Evolutionary conservation across 2,888 invertebrate species (phyloP).

Genomic region (Uropetala carovei): DNA sequence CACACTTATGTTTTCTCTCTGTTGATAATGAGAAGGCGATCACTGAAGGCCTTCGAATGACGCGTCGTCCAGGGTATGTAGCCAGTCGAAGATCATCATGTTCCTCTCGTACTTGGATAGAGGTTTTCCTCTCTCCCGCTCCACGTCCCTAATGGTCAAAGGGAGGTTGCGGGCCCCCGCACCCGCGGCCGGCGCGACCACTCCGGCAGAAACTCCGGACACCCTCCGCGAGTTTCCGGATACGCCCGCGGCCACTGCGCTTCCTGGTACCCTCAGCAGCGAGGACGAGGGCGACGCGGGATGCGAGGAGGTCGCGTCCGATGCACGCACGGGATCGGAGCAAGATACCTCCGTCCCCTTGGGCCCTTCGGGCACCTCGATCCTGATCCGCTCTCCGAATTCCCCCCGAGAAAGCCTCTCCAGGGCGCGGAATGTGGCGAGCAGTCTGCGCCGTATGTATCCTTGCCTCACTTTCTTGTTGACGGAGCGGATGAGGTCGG

Average conservation of each 20-base stretch:
- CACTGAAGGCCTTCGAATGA: conserved; percentile 75
- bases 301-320: conserved; percentile 17
- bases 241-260: background rate
- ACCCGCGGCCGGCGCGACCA: conserved; percentile 40
- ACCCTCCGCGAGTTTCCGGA: conserved; percentile 14
- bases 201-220: background rate
- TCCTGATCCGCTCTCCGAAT: conserved; percentile 79
- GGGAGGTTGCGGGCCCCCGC: conserved; percentile 76
- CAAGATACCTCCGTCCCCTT: conserved; percentile 54
- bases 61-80: conserved; percentile 89
- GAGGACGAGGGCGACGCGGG: conserved; percentile 65
- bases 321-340: conserved; percentile 65
- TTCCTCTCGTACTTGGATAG: conserved; percentile 94
- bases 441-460: conserved; percentile 86
- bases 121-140: conserved; percentile 88
- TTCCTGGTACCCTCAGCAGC: conserved; percentile 66
- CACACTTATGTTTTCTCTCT: no score
- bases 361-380: conserved; percentile 70
- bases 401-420: conserved; percentile 91
- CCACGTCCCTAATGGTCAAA: conserved; percentile 87
- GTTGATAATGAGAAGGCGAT: background rate
- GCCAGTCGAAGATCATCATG: conserved; percentile 97
- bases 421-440: conserved; percentile 88
- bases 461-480: conserved; percentile 91
- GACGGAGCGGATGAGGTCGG: conserved; percentile 84